Conservation (phyloP, 2,888 invertebrate genomes). For the Pecten maximus region DNA sequence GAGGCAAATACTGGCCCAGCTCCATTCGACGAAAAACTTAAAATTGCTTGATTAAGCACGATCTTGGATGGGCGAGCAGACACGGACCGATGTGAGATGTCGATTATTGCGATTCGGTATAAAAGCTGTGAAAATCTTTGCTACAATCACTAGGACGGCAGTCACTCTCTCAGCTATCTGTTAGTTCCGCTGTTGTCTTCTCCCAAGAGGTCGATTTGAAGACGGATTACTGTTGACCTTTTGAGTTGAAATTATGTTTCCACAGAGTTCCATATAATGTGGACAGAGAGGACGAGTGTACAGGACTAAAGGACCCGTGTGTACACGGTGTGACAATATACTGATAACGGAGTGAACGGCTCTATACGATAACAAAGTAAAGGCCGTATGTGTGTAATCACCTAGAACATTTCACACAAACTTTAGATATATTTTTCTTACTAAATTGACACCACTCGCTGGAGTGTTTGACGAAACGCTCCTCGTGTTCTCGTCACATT, state of each 20-base stretch:
- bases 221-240: background rate
- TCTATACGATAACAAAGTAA: conserved; percentile 30
- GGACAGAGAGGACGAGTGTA: background rate
- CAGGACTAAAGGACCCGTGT: background rate
- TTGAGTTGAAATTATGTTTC: conserved; percentile 24
- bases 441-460: conserved; percentile 18
- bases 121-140: conserved; percentile 15
- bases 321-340: conserved; percentile 13
- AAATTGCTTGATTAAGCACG: conserved; percentile 32
- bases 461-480: conserved; percentile 4
- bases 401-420: conserved; percentile 25
- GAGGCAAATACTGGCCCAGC: conserved; percentile 18
- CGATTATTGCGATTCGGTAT: conserved; percentile 30
- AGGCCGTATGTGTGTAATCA: conserved; percentile 22
- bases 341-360: background rate
- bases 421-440: conserved; percentile 21
- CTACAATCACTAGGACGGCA: background rate
- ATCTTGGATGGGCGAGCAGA: conserved; percentile 35
- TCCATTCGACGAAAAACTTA: conserved; percentile 35
- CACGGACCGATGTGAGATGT: conserved; percentile 21
- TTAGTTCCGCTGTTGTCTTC: background rate
- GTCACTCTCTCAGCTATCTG: background rate
- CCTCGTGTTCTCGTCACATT: background rate
- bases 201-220: background rate
- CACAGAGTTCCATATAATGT: background rate